These are phyloP conservation scores for Enteromius thamalakanensis DNA, from an alignment of 2,797 vertebrate species.

Conservation along the genomic window DNA sequence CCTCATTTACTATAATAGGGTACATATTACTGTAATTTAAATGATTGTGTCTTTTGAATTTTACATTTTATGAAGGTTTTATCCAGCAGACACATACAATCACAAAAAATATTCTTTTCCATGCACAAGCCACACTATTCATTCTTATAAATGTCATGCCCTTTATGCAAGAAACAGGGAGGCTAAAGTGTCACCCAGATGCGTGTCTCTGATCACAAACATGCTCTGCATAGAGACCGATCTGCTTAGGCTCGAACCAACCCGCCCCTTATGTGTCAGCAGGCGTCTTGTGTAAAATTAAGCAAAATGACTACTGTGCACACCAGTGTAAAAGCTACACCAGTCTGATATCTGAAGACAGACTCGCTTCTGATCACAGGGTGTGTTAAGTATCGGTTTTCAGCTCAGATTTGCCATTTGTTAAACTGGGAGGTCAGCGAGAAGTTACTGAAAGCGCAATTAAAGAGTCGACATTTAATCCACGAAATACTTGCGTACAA, in stretches of 20 bases:
- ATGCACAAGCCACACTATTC: constrained; percentile 37
- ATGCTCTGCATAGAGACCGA: constrained; percentile 48
- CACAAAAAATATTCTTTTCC: constrained; percentile 7
- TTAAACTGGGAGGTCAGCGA: constrained; percentile 34
- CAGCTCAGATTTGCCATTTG: constrained; percentile 59
- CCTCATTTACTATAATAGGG: not conserved
- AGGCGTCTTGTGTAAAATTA: not conserved
- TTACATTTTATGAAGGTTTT: not conserved
- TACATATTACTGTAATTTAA: not conserved
- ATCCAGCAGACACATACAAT: constrained; percentile 7
- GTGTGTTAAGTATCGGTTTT: constrained; percentile 56
- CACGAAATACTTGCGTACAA: constrained; percentile 9
- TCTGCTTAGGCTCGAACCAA: constrained; percentile 41
- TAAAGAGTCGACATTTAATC: constrained; percentile 27
- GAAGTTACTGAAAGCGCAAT: constrained; percentile 40
- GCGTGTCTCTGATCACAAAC: constrained; percentile 31
- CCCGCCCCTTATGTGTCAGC: constrained; percentile 50
- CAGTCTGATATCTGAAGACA: constrained; percentile 56
- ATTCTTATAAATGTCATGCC: constrained; percentile 51
- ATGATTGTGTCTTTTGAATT: not conserved
- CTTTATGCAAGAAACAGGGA: constrained; percentile 42
- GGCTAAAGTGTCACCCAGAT: constrained; percentile 21
- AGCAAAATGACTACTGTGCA: constrained; percentile 26
- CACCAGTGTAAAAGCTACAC: constrained; percentile 35
- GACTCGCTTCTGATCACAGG: constrained; percentile 48